phyloP scores from a whole-genome alignment of 2,113 vertebrate species.

The Erinaceus europaeus region DNA sequence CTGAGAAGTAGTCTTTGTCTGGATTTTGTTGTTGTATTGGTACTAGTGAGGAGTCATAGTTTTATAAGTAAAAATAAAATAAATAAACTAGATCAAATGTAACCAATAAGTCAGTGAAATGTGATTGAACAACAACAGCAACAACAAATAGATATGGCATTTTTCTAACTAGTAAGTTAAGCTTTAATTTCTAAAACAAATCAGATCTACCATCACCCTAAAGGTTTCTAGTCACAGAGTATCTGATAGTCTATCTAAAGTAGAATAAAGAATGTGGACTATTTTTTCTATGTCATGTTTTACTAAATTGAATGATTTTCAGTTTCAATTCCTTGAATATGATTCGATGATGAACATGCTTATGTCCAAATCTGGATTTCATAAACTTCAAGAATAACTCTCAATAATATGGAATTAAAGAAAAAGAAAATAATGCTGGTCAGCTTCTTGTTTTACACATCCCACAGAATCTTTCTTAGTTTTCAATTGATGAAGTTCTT shows the following conservation, averaged over 20 bases:
- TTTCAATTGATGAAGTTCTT: constrained; percentile 75
- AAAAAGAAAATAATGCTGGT: constrained; percentile 65
- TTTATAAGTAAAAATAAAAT: neutral
- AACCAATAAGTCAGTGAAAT: neutral
- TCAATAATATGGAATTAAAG: constrained; percentile 61
- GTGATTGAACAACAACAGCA: too few species aligned
- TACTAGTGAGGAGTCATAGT: neutral
- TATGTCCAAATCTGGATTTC: constrained; percentile 79
- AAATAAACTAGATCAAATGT: neutral
- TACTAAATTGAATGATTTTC: constrained; percentile 79
- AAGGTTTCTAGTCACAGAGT: constrained; percentile 56
- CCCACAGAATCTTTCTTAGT: constrained; percentile 56
- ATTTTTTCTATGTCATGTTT: constrained; percentile 78
- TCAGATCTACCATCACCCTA: neutral
- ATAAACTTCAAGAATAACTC: constrained; percentile 81
- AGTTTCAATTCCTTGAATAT: constrained; percentile 77
- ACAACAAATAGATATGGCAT: neutral
- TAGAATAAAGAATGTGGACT: constrained; percentile 64
- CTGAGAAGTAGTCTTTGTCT: neutral
- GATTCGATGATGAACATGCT: constrained; percentile 71
- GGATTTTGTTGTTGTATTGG: neutral
- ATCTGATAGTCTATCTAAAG: constrained; percentile 57
- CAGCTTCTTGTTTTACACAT: constrained; percentile 77
- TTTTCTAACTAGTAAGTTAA: constrained; percentile 10
- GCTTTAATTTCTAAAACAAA: neutral